Conservation (phyloP, 37 sponge, comb jelly and placozoan genomes). For the Ephydatia muelleri region DNA sequence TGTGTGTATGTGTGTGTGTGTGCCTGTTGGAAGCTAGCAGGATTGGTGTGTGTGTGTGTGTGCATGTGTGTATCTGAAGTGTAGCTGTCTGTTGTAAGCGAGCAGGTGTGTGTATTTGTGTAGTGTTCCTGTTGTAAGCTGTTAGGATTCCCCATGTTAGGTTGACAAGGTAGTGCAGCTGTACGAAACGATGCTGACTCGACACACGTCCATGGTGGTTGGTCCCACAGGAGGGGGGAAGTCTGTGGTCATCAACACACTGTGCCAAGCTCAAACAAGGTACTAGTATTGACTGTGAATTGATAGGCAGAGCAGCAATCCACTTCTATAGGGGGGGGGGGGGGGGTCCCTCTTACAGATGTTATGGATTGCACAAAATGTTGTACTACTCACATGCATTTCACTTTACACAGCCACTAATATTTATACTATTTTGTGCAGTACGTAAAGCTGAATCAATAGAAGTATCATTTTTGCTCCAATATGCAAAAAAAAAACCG, state of each 20-base stretch:
- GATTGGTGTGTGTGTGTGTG: background rate
- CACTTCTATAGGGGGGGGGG: background rate
- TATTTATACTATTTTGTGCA: too few species aligned
- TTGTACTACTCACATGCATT: too few species aligned
- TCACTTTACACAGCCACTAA: too few species aligned
- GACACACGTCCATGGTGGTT: conserved; percentile 98
- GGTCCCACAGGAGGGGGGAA: conserved; percentile 99
- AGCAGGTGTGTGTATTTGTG: too few species aligned
- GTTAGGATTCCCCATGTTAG: conserved; percentile 27
- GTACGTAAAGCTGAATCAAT: too few species aligned
- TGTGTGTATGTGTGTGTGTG: too few species aligned
- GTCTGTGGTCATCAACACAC: conserved; percentile 96
- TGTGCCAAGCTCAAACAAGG: conserved; percentile 94
- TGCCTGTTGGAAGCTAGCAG: too few species aligned
- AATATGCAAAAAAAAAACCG: background rate
- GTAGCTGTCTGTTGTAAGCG: background rate
- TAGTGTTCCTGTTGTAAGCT: background rate
- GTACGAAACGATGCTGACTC: conserved; percentile 99
- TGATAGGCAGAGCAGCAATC: too few species aligned
- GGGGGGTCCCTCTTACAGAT: background rate
- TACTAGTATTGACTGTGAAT: conserved; percentile 12
- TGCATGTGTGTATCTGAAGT: background rate
- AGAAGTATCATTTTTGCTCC: too few species aligned
- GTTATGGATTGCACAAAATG: too few species aligned
- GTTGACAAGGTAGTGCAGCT: conserved; percentile 98